These are phyloP conservation scores for Scleropages formosus DNA, from an alignment of 2,797 vertebrate genomes.

Conservation along the genomic window DNA sequence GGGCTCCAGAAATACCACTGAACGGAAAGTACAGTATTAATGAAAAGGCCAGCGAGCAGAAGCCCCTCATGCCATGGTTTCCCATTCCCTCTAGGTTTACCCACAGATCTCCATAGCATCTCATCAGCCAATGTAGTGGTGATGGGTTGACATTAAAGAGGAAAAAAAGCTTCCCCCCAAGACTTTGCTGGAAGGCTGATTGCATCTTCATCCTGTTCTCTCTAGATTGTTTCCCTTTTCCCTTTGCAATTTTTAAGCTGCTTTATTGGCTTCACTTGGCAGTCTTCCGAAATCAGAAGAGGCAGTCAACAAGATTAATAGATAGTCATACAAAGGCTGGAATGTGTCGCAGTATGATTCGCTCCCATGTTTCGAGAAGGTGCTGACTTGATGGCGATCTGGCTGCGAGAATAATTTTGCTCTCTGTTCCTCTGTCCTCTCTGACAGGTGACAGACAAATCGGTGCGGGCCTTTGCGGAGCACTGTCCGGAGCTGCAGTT, in stretches of 20 bases:
- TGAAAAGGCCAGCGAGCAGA: neutral
- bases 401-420: neutral
- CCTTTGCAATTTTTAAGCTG: neutral
- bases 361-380: too few relatives aligned
- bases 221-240: neutral
- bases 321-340: neutral
- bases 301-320: neutral
- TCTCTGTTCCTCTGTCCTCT: conserved; percentile 31
- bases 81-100: neutral
- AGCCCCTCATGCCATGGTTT: neutral
- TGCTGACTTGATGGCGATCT: too few relatives aligned
- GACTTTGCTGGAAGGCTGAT: too few relatives aligned
- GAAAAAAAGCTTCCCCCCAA: too few relatives aligned
- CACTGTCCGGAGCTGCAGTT: conserved; percentile 92
- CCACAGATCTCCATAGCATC: too few relatives aligned
- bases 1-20: too few relatives aligned
- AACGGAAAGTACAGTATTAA: too few relatives aligned
- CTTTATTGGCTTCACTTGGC: neutral
- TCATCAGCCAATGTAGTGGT: too few relatives aligned
- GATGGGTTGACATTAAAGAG: too few relatives aligned
- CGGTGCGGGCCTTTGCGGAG: conserved; percentile 90
- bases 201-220: neutral
- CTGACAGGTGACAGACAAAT: conserved; percentile 86
- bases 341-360: neutral
- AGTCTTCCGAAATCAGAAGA: neutral